phyloP scores from a whole-genome alignment of 2,888 invertebrate genomes.

The Aphodius granarius region DNA sequence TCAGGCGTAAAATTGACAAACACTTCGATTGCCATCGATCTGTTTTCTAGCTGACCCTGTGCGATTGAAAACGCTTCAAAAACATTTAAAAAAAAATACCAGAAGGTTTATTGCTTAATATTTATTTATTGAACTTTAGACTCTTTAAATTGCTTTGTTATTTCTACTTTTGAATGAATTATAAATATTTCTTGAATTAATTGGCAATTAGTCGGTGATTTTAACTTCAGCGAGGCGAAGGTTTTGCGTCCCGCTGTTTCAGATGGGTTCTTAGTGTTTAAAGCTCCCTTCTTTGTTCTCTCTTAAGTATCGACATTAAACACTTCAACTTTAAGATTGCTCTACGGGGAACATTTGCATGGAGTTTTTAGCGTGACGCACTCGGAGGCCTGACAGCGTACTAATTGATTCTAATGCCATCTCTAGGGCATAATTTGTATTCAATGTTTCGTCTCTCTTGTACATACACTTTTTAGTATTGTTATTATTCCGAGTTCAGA shows the following conservation, averaged over 20 bases:
- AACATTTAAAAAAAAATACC: too few species aligned
- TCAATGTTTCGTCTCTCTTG: neutral
- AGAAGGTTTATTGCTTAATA: too few species aligned
- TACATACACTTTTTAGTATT: neutral
- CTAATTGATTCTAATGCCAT: neutral
- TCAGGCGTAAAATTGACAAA: neutral
- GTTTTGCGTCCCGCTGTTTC: neutral
- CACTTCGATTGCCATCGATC: neutral
- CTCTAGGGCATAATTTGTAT: neutral
- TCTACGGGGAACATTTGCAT: neutral
- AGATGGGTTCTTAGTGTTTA: neutral
- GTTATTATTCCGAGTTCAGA: neutral
- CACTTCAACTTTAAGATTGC: neutral
- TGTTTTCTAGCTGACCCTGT: neutral
- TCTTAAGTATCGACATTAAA: neutral
- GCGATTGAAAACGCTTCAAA: neutral
- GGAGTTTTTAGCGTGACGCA: neutral
- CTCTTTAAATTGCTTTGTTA: too few species aligned
- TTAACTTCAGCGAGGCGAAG: neutral
- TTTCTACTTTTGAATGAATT: too few species aligned
- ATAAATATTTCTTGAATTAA: neutral
- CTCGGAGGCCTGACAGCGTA: neutral
- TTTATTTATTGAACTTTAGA: too few species aligned
- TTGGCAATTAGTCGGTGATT: neutral
- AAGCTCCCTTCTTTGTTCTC: neutral